Conservation (phyloP, 2,797 vertebrate species). For the Sebastes steindachneri region DNA sequence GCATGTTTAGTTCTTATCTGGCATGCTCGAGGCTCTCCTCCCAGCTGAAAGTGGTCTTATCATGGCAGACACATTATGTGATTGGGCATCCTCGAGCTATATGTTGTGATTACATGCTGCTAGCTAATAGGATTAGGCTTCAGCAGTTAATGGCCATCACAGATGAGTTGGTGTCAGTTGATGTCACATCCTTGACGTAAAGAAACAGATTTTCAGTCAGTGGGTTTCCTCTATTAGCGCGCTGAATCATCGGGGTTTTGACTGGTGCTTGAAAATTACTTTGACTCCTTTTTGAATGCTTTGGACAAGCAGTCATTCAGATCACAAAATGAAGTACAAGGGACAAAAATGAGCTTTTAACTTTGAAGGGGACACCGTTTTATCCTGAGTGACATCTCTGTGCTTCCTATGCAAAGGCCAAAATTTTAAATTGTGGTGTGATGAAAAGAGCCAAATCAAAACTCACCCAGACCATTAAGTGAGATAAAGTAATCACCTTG, state of each 20-base stretch:
- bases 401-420: background rate
- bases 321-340: constrained; percentile 3
- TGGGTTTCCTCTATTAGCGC: background rate
- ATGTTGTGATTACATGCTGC: constrained; percentile 41
- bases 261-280: constrained; percentile 27
- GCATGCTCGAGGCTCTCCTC: constrained; percentile 9
- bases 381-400: constrained; percentile 1
- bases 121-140: constrained; percentile 42
- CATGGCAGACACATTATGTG: constrained; percentile 9
- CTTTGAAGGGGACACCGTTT: constrained; percentile 14
- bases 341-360: constrained; percentile 17
- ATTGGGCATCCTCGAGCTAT: constrained; percentile 26
- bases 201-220: constrained; percentile 3
- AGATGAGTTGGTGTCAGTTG: constrained; percentile 19
- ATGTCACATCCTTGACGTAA: constrained; percentile 16
- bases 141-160: constrained; percentile 21
- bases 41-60: constrained; percentile 21
- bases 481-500: background rate
- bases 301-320: constrained; percentile 27
- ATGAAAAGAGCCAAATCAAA: constrained; percentile 2
- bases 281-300: constrained; percentile 3
- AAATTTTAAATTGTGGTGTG: constrained; percentile 13
- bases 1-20: constrained; percentile 30
- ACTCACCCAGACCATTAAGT: background rate
- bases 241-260: constrained; percentile 9